Evolutionary conservation across 2,888 invertebrate species (phyloP).

Genomic region (Acleris cristana): DNA sequence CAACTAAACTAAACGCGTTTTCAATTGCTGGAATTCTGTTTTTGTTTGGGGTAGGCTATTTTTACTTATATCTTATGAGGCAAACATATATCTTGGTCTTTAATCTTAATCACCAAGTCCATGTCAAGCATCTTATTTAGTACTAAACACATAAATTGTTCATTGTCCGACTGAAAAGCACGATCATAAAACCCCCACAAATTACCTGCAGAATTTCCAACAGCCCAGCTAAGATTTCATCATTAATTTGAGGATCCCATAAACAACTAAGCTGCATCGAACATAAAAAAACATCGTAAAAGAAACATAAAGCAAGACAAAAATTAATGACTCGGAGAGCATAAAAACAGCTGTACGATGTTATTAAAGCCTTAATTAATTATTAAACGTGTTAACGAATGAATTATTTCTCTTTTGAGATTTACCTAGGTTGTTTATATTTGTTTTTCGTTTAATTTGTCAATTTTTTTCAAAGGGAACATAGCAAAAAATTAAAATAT

Average conservation of each 20-base stretch:
- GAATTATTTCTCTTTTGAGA: neutral
- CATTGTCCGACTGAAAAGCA: neutral
- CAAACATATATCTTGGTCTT: too few relatives aligned
- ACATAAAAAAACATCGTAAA: slow-evolving; percentile 62
- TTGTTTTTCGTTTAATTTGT: neutral
- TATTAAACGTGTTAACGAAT: slow-evolving; percentile 21
- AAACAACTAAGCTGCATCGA: slow-evolving; percentile 56
- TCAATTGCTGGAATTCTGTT: neutral
- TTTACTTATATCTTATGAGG: too few relatives aligned
- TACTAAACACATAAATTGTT: neutral
- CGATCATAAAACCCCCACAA: neutral
- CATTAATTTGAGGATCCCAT: slow-evolving; percentile 56
- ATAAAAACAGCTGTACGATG: slow-evolving; percentile 49
- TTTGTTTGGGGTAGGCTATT: too few relatives aligned
- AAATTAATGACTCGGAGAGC: slow-evolving; percentile 55
- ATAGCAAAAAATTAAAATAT: neutral
- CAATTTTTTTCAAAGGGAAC: neutral
- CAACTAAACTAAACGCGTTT: neutral
- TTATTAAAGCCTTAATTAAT: slow-evolving; percentile 38
- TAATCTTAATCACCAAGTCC: too few relatives aligned
- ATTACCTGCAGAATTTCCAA: slow-evolving; percentile 7
- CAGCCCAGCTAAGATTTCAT: slow-evolving; percentile 45
- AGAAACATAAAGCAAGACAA: slow-evolving; percentile 55
- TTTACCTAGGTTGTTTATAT: neutral
- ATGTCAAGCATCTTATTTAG: too few relatives aligned